Conservation (phyloP, 2,888 invertebrate species). For the Dioctria rufipes region DNA sequence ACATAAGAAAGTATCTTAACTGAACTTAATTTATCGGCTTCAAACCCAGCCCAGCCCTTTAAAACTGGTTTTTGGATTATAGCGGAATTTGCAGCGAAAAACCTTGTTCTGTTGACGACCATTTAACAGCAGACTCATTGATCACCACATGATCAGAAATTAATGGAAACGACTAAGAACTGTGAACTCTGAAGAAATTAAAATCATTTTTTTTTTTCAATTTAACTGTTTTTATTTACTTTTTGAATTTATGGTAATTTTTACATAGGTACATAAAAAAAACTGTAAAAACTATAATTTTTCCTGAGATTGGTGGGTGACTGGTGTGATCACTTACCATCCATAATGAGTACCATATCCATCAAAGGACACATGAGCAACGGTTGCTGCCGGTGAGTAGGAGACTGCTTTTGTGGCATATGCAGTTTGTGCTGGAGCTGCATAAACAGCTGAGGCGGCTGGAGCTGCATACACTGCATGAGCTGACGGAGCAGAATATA, state of each 20-base stretch:
- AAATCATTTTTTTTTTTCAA: conserved; percentile 14
- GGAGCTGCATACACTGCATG: conserved; percentile 62
- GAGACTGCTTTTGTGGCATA: conserved; percentile 68
- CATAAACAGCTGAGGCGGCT: conserved; percentile 61
- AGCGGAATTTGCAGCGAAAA: not conserved
- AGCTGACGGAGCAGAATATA: conserved; percentile 58
- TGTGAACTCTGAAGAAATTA: not conserved
- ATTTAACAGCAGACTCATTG: not conserved
- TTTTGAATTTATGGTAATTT: not conserved
- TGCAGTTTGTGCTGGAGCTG: conserved; percentile 65
- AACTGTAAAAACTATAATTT: no score
- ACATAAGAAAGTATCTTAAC: conserved; percentile 4
- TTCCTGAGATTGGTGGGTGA: conserved; percentile 14
- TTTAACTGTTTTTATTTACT: conserved; percentile 15
- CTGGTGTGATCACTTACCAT: conserved; percentile 72
- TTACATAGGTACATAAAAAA: no score
- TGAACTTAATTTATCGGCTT: conserved; percentile 1
- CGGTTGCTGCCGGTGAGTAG: conserved; percentile 75
- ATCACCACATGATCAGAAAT: not conserved
- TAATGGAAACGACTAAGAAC: not conserved
- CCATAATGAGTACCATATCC: conserved; percentile 78
- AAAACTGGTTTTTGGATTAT: conserved; percentile 14
- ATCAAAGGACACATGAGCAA: conserved; percentile 78
- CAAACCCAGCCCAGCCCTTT: conserved; percentile 1
- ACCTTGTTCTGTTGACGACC: no score